Evolutionary conservation across 2,113 vertebrate genomes (phyloP).

Genomic region (Nannospalax galili): DNA sequence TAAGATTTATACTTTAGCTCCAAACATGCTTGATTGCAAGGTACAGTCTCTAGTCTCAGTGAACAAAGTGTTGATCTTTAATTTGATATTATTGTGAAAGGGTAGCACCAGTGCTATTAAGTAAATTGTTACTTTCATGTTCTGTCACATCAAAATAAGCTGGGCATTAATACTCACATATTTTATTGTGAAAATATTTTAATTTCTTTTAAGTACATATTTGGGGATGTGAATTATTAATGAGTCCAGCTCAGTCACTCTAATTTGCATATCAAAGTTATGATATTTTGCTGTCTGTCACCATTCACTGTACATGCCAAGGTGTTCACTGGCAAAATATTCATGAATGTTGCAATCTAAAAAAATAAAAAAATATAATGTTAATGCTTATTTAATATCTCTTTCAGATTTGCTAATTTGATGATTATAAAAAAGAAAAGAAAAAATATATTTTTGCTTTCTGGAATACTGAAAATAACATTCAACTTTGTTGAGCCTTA

Average conservation of each 20-base stretch:
- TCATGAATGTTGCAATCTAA: constrained; percentile 78
- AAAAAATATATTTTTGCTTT: constrained; percentile 53
- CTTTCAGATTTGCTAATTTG: constrained; percentile 54
- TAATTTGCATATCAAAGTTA: constrained; percentile 85
- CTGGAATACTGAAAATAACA: constrained; percentile 63
- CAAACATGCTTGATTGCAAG: constrained; percentile 75
- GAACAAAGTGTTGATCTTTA: constrained; percentile 77
- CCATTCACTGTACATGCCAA: constrained; percentile 59
- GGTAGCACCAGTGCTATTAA: constrained; percentile 64
- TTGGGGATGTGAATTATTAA: constrained; percentile 77
- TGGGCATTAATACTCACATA: constrained; percentile 73
- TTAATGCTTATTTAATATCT: constrained; percentile 43
- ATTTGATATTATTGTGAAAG: constrained; percentile 82
- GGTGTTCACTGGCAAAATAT: constrained; percentile 63
- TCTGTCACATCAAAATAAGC: constrained; percentile 76
- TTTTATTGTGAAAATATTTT: constrained; percentile 84
- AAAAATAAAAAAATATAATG: neutral
- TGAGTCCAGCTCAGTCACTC: constrained; percentile 56
- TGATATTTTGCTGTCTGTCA: constrained; percentile 78
- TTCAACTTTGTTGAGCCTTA: constrained; percentile 60
- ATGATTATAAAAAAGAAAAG: constrained; percentile 56
- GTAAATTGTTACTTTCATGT: constrained; percentile 77
- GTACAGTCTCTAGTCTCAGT: constrained; percentile 67
- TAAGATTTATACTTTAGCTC: constrained; percentile 83
- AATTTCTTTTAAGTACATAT: constrained; percentile 79